A percentile compares a stretch with the other conserved stretches of the same genome.
Evolutionary conservation across 2,888 invertebrate species (phyloP).

Genomic region (Stegana nigrithorax): DNA sequence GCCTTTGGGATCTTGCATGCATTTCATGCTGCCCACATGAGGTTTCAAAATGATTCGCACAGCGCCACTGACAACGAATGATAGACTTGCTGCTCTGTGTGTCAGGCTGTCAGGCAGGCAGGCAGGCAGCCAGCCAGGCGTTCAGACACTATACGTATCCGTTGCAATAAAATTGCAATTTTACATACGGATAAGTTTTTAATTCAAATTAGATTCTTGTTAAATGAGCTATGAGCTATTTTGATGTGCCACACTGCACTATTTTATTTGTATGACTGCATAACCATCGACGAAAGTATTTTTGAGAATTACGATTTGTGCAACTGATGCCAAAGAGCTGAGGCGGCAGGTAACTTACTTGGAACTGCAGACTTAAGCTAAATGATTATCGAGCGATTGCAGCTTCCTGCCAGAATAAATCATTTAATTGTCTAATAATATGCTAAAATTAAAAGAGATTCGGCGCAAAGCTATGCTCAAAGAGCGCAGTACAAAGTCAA

Average conservation of each 20-base stretch:
- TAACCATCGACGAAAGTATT: too few relatives aligned
- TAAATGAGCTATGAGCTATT: conserved; percentile 10
- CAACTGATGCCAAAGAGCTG: too few relatives aligned
- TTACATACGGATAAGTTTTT: conserved; percentile 23
- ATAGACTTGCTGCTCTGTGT: background rate
- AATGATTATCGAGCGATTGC: too few relatives aligned
- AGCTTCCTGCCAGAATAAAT: too few relatives aligned
- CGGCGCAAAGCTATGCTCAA: too few relatives aligned
- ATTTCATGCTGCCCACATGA: conserved; percentile 3
- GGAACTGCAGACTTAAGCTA: too few relatives aligned
- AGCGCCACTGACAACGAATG: conserved; percentile 2
- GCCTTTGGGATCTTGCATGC: conserved; percentile 4
- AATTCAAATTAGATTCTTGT: conserved; percentile 24
- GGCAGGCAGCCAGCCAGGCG: background rate
- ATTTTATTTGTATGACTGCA: conserved; percentile 10
- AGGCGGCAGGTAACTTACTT: too few relatives aligned
- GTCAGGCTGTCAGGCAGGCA: background rate
- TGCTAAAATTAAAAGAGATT: too few relatives aligned
- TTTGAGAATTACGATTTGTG: too few relatives aligned
- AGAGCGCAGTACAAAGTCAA: too few relatives aligned
- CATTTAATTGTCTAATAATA: too few relatives aligned
- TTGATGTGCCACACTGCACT: background rate
- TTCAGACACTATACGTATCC: background rate
- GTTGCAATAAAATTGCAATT: conserved; percentile 26
- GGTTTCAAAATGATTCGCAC: conserved; percentile 13